Base-by-base conservation (phyloP, 2,113 vertebrate genomes). In the Semnornis frantzii region DNA sequence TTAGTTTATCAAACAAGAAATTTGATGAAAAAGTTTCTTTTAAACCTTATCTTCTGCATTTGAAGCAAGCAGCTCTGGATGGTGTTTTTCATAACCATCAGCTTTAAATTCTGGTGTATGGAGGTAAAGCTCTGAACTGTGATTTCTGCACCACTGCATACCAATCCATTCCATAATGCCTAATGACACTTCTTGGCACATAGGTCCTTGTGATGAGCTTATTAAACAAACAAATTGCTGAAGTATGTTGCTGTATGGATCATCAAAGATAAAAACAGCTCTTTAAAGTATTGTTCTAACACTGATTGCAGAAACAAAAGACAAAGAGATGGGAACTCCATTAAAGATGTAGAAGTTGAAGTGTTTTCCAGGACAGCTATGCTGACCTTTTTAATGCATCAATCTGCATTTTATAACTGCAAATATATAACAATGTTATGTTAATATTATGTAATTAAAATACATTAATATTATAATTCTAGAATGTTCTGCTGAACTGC, bases 211-310 rank as follows among this genome's bases (percentile, higher is more conserved):
- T 77, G 78, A 91, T 48, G 82, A 87, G 46, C 82, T 92, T 93
- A 78, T 94, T 87, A 90, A 94, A 89, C 75, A 42, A 81, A 81
- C 89, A 88, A 85, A 92, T 94, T 91, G 48, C 62, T 69, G 52
- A 82, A 85, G 72, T 93, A 82, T 77, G 82, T 64, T 87, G 37
- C 64, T 89, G 82, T 70, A 66, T 57, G 48, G 75, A 80, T 87
- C 68, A 83, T 85, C 75, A 92, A 80, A 87, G 79, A 64, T 52
- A 78, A 94, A 94, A 89, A 6, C 31, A 92, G 21, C 65, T 87
- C 33, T 80, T 93, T 48, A 82, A 87, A 88, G 39, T 69, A 63
- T 87, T 87, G 25, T 64, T 85, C 55, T 82, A 85, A 80, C 5
- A 46, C 20, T 87, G 71, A 58, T 92, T 89, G 82, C 23, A 68